phyloP scores from a whole-genome alignment of 2,888 invertebrate genomes.

The Tenthredo livida region DNA sequence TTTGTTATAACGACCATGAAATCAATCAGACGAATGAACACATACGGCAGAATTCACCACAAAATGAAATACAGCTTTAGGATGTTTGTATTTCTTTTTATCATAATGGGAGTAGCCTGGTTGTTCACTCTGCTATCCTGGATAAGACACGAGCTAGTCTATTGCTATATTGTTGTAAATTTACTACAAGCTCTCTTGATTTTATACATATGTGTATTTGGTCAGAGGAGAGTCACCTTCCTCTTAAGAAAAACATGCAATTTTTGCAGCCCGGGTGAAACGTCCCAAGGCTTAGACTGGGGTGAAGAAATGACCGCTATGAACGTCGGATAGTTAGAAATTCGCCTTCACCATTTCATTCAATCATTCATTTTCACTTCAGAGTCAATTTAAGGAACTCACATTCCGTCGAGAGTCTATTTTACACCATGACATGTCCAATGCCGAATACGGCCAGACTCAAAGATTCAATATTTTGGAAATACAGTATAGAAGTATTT shows the following conservation, averaged over 20 bases:
- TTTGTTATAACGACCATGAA: constrained; percentile 90
- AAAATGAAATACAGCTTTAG: constrained; percentile 92
- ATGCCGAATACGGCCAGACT: background rate
- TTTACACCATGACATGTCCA: background rate
- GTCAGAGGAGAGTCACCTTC: constrained; percentile 90
- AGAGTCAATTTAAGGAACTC: background rate
- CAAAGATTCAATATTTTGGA: background rate
- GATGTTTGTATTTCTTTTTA: constrained; percentile 87
- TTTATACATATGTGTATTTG: constrained; percentile 88
- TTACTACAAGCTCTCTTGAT: constrained; percentile 87
- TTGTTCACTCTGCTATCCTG: constrained; percentile 88
- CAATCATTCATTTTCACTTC: background rate
- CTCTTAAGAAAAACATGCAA: constrained; percentile 88
- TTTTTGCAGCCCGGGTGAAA: constrained; percentile 81
- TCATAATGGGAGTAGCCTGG: constrained; percentile 89
- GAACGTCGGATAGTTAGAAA: constrained; percentile 83
- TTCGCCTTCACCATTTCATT: background rate
- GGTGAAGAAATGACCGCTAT: constrained; percentile 94
- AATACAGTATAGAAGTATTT: background rate
- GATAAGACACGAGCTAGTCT: constrained; percentile 86
- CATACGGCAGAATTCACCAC: constrained; percentile 92
- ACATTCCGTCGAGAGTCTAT: background rate
- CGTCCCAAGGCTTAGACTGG: constrained; percentile 89
- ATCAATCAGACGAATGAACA: constrained; percentile 89
- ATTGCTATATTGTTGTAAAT: constrained; percentile 88